phyloP scores from a whole-genome alignment of 2,888 invertebrate genomes.

The Epinotia demarniana region DNA sequence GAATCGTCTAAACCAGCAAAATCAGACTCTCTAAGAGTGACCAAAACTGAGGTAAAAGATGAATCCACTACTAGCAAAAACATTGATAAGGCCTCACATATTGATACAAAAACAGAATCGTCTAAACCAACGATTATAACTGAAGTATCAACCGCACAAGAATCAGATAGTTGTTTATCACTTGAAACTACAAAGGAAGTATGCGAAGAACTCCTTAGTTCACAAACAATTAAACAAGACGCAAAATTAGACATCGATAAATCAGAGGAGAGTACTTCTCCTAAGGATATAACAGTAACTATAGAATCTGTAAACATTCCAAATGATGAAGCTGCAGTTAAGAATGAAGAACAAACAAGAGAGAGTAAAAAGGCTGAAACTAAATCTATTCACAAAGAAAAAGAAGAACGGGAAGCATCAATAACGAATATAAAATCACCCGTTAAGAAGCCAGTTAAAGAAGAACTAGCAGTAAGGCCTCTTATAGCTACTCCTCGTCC shows the following conservation, averaged over 20 bases:
- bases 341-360: slow-evolving; percentile 54
- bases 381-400: slow-evolving; percentile 50
- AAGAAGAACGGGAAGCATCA: slow-evolving; percentile 54
- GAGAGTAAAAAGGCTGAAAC: slow-evolving; percentile 64
- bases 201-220: slow-evolving; percentile 14
- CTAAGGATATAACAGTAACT: slow-evolving; percentile 46
- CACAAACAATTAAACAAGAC: slow-evolving; percentile 29
- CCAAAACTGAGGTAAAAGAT: slow-evolving; percentile 36
- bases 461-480: slow-evolving; percentile 82
- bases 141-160: slow-evolving; percentile 1
- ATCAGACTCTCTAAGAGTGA: background rate
- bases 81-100: background rate
- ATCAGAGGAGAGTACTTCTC: slow-evolving; percentile 5
- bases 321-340: slow-evolving; percentile 54
- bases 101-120: background rate
- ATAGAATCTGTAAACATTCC: slow-evolving; percentile 69
- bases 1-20: background rate
- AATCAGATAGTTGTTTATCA: background rate
- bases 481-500: slow-evolving; percentile 86
- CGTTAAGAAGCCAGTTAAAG: slow-evolving; percentile 74
- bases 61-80: slow-evolving; percentile 37
- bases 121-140: background rate
- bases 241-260: slow-evolving; percentile 36
- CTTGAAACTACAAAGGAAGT: background rate
- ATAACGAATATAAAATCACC: slow-evolving; percentile 48